Base-by-base conservation (phyloP, 2,113 vertebrate genomes). In the Caranx ignobilis region DNA sequence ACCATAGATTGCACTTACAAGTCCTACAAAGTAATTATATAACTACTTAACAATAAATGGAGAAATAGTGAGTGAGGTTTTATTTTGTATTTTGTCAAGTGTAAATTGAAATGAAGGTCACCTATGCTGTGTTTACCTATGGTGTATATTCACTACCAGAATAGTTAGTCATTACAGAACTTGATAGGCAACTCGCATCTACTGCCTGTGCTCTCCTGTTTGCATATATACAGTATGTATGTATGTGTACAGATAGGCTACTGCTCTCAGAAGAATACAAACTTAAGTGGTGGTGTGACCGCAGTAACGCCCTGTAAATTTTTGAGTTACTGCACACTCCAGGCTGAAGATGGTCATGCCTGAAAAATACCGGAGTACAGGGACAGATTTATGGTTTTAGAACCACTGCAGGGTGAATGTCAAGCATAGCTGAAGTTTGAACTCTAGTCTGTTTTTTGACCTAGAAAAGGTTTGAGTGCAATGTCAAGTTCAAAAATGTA, bases 81-180 rank as follows among this genome's bases (percentile, higher is more conserved):
- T 37, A 16, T 66, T 61, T 39, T 61, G 55, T 3, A 21, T 21
- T 52, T 37, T 37, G 4, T 18, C 18, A 69, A 11, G 5, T 50
- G 69, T 16, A 2, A 63, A 4, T 37, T 34, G 8, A 59, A 67
- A 68, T 67, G 8, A 52, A 70, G 60, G 54, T 84, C 59, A 31
- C 13, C 16, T 35, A 34, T 71, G 52, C 41, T 62, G 26, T 66
- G 61, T 85, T 81, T 70, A 61, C 55, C 26, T 43, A 55, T 73
- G 57, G 39, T 75, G 83, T 81, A 67, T 39, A 11, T 75, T 79
- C 59, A 71, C 35, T 6, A n/a, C 73, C 35, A 60, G 60, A 73
- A 55, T 61, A 74, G 81, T 87, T 79, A 67, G 32, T 76, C 11
- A 86, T 86, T 71, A 68, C 64, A 73, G 52, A 75, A 77, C 37